phyloP scores from a whole-genome alignment of 1,140 invertebrate species.

The Homarus americanus region DNA sequence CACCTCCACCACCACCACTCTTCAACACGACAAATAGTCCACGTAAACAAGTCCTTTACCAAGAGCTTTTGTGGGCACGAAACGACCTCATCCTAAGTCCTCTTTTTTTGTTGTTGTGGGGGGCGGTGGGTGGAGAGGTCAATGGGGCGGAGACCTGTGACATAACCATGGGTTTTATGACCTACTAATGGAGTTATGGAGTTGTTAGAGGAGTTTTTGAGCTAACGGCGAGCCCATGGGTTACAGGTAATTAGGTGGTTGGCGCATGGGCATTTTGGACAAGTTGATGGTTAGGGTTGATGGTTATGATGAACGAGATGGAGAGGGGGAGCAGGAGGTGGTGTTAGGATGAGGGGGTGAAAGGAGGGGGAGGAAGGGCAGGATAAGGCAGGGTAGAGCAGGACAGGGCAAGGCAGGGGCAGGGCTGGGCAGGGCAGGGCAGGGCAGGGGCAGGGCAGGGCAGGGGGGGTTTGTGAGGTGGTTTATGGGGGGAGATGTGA shows the following conservation, averaged over 20 bases:
- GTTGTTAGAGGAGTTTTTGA: neutral
- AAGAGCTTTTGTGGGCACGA: neutral
- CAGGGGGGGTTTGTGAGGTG: too few species aligned
- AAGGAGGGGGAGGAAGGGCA: too few species aligned
- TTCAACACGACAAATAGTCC: neutral
- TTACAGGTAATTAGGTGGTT: neutral
- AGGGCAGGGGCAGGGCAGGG: too few species aligned
- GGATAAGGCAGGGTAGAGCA: too few species aligned
- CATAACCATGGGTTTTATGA: conserved; percentile 26
- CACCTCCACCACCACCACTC: neutral
- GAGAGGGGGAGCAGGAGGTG: too few species aligned
- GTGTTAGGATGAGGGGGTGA: too few species aligned
- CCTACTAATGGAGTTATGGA: conserved; percentile 28
- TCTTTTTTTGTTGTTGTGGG: too few species aligned
- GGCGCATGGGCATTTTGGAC: neutral
- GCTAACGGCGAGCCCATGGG: neutral
- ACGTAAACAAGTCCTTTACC: neutral
- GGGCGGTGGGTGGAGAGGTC: neutral
- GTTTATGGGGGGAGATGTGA: too few species aligned
- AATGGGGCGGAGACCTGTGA: neutral
- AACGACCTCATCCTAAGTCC: neutral
- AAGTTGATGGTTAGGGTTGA: too few species aligned
- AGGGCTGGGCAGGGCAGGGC: too few species aligned
- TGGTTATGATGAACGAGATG: too few species aligned
- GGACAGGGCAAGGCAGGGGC: too few species aligned